Base-by-base conservation (phyloP, 2,888 invertebrate genomes). In the Sarcophaga variegata region DNA sequence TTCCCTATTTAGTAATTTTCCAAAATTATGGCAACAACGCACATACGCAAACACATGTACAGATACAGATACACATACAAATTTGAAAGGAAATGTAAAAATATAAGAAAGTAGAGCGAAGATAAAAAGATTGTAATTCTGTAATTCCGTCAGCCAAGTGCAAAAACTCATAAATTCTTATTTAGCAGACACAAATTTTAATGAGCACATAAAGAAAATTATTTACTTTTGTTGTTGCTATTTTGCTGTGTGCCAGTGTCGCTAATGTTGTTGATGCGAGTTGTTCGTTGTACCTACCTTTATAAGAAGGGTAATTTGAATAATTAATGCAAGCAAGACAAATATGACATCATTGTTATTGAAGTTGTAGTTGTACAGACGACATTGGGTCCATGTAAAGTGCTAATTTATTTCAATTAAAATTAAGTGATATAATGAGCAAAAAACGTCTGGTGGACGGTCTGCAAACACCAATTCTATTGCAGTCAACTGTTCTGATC, bases 131-230 rank as follows among this genome's bases (percentile, higher is more conserved):
- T 64, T 76, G 45, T 83, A 71, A 77, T 72, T 66, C 71, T 77
- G 22, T 22, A 22, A 22, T 22, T 22, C 22, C 1, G 22, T 22
- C 22, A 77, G 77, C 66, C 71, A 66, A 83, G 77, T 78, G 72
- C 49, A 72, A 83, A 72, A 62, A 69, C 79, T 69, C 83, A 86
- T 86, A 86, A 83, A 86, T 83, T 86, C 83, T 77, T 71, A 22
- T 22, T 1, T 22, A 22, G 22, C 22, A 22, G 1, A 22, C 22
- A 22, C 22, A 22, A 22, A 22, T 83, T 62, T 75, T 83, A 86
- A 86, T 86, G 72, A 86, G 79, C 45, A 71, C n/a, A 80, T 69
- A 86, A 86, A 77, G 67, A 70, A 54, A 17, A 66, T 17, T 20
- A 63, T 27, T 47, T 79, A 54, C 45, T 72, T 54, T 47, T 66